Evolutionary conservation across 2,888 invertebrate genomes (phyloP).

Genomic region (Apodemia mormo): DNA sequence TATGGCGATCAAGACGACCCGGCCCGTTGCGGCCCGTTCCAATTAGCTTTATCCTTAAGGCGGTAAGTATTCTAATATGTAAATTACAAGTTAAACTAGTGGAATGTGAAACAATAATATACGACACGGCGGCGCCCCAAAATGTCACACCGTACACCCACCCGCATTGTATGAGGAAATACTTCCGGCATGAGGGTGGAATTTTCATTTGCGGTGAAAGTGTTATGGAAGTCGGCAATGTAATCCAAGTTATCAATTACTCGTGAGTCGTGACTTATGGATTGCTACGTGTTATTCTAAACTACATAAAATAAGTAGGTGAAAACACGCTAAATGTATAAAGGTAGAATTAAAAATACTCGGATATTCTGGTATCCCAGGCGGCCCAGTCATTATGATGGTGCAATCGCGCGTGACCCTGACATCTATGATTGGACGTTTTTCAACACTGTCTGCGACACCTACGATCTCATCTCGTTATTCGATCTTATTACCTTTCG

Average conservation of each 20-base stretch:
- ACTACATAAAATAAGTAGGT: not conserved
- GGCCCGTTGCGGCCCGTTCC: too few relatives aligned
- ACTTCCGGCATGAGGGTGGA: not conserved
- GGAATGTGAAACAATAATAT: too few relatives aligned
- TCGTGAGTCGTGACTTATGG: not conserved
- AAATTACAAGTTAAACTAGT: too few relatives aligned
- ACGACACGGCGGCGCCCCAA: too few relatives aligned
- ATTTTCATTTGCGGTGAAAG: conserved; percentile 4
- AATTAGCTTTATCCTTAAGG: too few relatives aligned
- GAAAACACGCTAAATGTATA: not conserved
- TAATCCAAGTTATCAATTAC: conserved; percentile 1
- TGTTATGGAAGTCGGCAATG: not conserved
- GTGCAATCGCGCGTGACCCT: conserved; percentile 71
- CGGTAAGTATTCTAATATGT: too few relatives aligned
- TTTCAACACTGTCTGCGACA: conserved; percentile 3
- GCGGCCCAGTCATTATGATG: conserved; percentile 44
- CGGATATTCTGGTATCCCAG: not conserved
- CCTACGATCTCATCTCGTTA: not conserved
- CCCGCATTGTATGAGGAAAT: not conserved
- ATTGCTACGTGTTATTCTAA: not conserved
- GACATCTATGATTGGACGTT: conserved; percentile 48
- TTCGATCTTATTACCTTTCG: conserved; percentile 24
- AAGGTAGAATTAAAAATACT: not conserved
- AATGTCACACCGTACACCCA: too few relatives aligned
- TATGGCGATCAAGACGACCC: too few relatives aligned